Base-by-base conservation (phyloP, 2,888 invertebrate species). In the Clostera curtula region DNA sequence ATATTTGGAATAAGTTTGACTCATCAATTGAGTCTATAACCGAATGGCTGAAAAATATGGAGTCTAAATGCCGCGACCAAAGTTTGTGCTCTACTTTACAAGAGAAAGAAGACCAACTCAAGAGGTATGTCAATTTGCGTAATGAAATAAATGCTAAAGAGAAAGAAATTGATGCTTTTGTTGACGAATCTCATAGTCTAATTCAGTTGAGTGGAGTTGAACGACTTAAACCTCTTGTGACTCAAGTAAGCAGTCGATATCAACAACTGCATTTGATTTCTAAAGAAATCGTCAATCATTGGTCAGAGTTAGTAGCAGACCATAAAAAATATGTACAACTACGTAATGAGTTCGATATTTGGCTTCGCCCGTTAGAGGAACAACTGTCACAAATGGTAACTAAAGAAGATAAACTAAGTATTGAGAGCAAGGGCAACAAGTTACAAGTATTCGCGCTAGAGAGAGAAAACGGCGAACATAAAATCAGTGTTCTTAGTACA, bases 1-100 rank as follows among this genome's bases (percentile, higher is more conserved):
- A 89, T 25, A 92, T 93, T 60, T 97, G 97, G 97, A 87, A 90
- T 43, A 90, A 90, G 34, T 97, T 96, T 67, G 97, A 97, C 60
- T 86, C 87, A 21, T 89, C 90, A 14, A 85, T 95, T 20, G 94
- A 96, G 41, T 86, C 87, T 12, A 88, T 95, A 15, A 92, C 92
- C 6, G 90, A 90, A 47, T 97, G 97, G 97, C 90, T 97, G 43
- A 91, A 93, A 54, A 85, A 88, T 13, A 90, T 91, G 63, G 97
- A 97, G 79, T 87, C 89, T 5, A 89, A 91, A 29, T 93, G 97
- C 61, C 89, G 95, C 27, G 94, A 96, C 49, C 95, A 95, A 64
- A 91, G 91, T 40, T 79, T 96, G 2, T 91, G 93, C 61, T 90
- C 93, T 1, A 90, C 91, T 0, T 69, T 95, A 10, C 85, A 89